Evolutionary conservation across 2,113 vertebrate genomes (phyloP).

Genomic region (Lepidothrix coronata): DNA sequence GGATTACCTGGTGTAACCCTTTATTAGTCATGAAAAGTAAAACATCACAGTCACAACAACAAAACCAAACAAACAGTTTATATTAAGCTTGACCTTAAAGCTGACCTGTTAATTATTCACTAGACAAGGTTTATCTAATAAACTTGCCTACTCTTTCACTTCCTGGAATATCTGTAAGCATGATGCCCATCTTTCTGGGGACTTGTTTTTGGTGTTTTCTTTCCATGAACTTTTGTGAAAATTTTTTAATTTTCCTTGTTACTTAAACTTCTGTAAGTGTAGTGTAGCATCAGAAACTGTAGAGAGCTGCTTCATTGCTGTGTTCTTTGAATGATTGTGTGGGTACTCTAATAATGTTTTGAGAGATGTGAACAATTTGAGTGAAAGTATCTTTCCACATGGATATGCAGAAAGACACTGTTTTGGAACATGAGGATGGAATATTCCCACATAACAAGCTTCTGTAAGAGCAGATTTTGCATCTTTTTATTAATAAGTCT

Average conservation of each 20-base stretch:
- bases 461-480: not conserved
- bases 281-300: not conserved
- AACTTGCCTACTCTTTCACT: not conserved
- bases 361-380: not conserved
- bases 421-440: not conserved
- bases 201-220: not conserved
- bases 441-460: not conserved
- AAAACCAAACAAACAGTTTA: not conserved
- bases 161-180: not conserved
- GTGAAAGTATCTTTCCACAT: not conserved
- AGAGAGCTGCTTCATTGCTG: not conserved
- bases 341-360: not conserved
- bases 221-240: not conserved
- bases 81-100: not conserved
- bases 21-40: not conserved
- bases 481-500: not conserved
- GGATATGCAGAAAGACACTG: not conserved
- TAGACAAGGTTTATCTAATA: not conserved
- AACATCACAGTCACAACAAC: not conserved
- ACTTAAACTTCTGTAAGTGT: not conserved
- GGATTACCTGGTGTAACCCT: not conserved
- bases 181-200: not conserved
- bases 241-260: not conserved
- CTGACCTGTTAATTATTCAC: constrained; percentile 47
- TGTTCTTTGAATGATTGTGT: not conserved